Base-by-base conservation (phyloP, 2,797 vertebrate species). In the Perodicticus potto region DNA sequence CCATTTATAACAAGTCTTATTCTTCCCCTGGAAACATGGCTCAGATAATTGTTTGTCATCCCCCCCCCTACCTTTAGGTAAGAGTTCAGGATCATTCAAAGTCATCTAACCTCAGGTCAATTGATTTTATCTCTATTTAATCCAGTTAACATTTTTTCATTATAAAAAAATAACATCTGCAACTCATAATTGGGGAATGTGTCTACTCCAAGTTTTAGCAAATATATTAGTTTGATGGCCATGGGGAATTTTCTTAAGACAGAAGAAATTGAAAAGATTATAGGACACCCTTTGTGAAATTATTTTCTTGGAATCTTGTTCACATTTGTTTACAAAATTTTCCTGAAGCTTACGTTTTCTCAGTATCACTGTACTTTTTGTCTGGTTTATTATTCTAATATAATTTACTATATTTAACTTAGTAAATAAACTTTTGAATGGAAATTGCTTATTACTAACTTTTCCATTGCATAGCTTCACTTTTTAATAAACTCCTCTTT, bases 401-500 rank as follows among this genome's bases (percentile, higher is more conserved):
- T 43, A 45, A 69, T 77, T 53, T 8, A 43, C 3, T 49, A 20
- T 67, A 67, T n/a, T 13, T 65, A 74, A 13, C 6, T 61, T 77
- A 82, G 2, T 63, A 0, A 4, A 22, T 61, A 40, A 3, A 63
- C 63, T 83, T 49, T 72, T 82, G 57, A 86, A 53, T 86, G n/a
- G 2, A 5, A 20, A 49, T 63, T 73, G 2, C 10, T 77, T 82
- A 45, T 63, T 74, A 23, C 25, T 81, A 80, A 27, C 3, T 80
- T 43, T 89, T 65, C 8, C 12, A 43, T 16, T 91, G 25, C n/a
- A 25, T 53, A 76, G 49, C n/a, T 91, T 55, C 11, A 89, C 53
- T 73, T 92, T 88, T 77, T 45, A 94, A 61, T 65, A 82, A 67
- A 88, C 13, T 67, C 17, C 40, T 17, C 53, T 90, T 82, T 73